A percentile compares a stretch with the other conserved stretches of the same genome.
These are phyloP conservation scores for Liolophura sinensis DNA, from an alignment of 1,140 invertebrate species.

Conservation along the genomic window DNA sequence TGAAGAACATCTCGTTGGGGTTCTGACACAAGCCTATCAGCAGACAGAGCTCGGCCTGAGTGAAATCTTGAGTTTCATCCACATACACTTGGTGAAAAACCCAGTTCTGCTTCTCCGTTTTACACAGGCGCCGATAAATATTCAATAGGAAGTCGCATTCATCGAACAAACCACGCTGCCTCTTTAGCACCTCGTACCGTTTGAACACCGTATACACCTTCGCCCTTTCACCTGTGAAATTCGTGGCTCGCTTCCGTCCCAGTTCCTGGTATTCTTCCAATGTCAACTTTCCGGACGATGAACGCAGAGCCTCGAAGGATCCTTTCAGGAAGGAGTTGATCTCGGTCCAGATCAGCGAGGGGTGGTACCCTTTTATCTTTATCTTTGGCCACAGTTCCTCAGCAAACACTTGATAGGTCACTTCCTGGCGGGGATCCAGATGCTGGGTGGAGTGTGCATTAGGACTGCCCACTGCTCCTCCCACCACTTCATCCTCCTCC, in stretches of 20 bases:
- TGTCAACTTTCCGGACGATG: constrained; percentile 27
- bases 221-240: constrained; percentile 38
- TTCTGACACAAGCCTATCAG: constrained; percentile 44
- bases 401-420: constrained; percentile 48
- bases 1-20: constrained; percentile 54
- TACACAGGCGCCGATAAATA: constrained; percentile 4
- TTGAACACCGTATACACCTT: constrained; percentile 39
- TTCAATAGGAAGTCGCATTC: constrained; percentile 40
- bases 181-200: constrained; percentile 20
- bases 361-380: constrained; percentile 41
- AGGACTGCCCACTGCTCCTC: too few species aligned
- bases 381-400: constrained; percentile 43
- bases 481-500: constrained; percentile 14
- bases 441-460: background rate
- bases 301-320: constrained; percentile 40
- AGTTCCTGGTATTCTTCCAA: constrained; percentile 35
- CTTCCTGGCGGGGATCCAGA: constrained; percentile 31
- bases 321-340: constrained; percentile 51
- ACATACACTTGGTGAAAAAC: constrained; percentile 50
- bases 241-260: constrained; percentile 45
- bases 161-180: constrained; percentile 40
- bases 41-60: constrained; percentile 51
- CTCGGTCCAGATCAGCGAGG: constrained; percentile 47
- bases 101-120: constrained; percentile 18
- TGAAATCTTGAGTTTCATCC: constrained; percentile 55